Percentiles rank a stretch among this genome's conserved stretches.
These are phyloP conservation scores for Nyctalus aviator DNA, from an alignment of 2,797 vertebrate species.

Conservation along the genomic window DNA sequence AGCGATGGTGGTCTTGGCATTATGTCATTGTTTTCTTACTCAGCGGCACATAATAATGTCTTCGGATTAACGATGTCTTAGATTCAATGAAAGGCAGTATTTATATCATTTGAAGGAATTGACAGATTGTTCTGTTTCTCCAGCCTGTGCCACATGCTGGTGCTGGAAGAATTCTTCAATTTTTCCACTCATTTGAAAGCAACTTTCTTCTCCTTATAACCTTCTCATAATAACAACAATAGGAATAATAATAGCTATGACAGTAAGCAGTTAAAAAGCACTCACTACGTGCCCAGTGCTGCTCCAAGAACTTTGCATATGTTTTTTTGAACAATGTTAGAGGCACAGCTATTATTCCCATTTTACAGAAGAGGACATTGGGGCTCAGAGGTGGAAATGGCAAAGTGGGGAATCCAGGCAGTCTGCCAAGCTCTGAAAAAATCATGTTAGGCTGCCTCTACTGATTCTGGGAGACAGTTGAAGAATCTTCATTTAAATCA, in stretches of 20 bases:
- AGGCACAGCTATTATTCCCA: background rate
- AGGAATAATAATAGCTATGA: background rate
- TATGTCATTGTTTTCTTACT: slow-evolving; percentile 37
- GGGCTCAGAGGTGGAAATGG: background rate
- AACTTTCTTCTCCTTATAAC: background rate
- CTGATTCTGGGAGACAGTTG: background rate
- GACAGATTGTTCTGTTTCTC: background rate
- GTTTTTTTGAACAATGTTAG: background rate
- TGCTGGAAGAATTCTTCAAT: background rate
- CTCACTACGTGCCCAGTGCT: background rate
- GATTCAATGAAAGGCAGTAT: background rate
- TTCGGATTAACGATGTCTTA: slow-evolving; percentile 15
- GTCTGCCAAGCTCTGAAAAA: background rate
- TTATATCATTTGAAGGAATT: slow-evolving; percentile 19
- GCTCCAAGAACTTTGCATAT: background rate
- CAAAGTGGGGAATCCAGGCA: background rate
- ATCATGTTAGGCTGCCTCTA: background rate
- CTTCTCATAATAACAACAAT: background rate
- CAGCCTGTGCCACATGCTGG: background rate
- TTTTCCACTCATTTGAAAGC: background rate
- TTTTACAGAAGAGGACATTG: background rate
- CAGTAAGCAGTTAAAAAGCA: background rate
- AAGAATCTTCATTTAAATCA: background rate
- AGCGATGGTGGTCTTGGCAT: background rate
- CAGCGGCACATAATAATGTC: background rate